These are phyloP conservation scores for Rhyacichthys aspro DNA, from an alignment of 2,797 vertebrate species.

Conservation along the genomic window DNA sequence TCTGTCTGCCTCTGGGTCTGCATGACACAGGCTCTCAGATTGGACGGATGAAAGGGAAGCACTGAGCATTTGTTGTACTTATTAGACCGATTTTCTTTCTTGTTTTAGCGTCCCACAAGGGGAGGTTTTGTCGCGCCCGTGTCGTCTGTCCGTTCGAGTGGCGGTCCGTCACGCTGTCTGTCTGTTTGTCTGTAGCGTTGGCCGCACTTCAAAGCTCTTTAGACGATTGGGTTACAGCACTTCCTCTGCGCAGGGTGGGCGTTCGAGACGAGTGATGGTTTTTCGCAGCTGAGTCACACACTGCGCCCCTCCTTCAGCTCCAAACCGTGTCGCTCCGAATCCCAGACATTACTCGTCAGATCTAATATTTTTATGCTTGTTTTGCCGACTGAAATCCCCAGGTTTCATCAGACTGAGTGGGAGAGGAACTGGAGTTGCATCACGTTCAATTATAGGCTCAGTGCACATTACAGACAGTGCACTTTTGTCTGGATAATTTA, in stretches of 20 bases:
- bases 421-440: slow-evolving; percentile 53
- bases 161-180: slow-evolving; percentile 32
- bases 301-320: slow-evolving; percentile 10
- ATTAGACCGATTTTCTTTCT: too few species aligned
- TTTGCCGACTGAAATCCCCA: slow-evolving; percentile 32
- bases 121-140: too few species aligned
- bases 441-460: slow-evolving; percentile 31
- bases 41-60: too few species aligned
- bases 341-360: not conserved
- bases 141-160: slow-evolving; percentile 20
- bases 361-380: not conserved
- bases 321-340: too few species aligned
- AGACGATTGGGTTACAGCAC: slow-evolving; percentile 78
- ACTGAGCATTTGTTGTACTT: too few species aligned
- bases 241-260: slow-evolving; percentile 70
- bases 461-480: too few species aligned
- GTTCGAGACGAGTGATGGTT: slow-evolving; percentile 64
- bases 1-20: slow-evolving; percentile 30
- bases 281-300: slow-evolving; percentile 59
- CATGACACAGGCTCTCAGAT: not conserved
- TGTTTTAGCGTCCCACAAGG: too few species aligned
- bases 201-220: slow-evolving; percentile 71
- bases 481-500: not conserved
- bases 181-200: slow-evolving; percentile 43
- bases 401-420: slow-evolving; percentile 34